A percentile compares a stretch with the other conserved stretches of the same genome.
These are phyloP conservation scores for Vanessa tameamea DNA, from an alignment of 1,140 invertebrate genomes.

Conservation along the genomic window DNA sequence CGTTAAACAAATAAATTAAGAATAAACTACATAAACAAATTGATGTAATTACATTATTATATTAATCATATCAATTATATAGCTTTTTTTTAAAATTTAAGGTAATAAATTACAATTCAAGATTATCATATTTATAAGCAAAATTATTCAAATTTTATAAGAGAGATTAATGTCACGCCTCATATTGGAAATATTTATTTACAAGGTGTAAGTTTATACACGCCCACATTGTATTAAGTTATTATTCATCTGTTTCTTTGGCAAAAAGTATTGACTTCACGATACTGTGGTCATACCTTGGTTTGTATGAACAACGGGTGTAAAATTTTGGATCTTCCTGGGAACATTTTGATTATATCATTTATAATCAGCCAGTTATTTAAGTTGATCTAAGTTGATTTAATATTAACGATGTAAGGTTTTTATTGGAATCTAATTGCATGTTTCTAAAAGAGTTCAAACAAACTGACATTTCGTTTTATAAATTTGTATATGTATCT, in stretches of 20 bases:
- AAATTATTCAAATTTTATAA: slow-evolving; percentile 39
- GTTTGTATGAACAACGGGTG: not conserved
- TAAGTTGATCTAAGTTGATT: no score
- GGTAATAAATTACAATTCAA: slow-evolving; percentile 29
- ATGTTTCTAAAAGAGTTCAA: no score
- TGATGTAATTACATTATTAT: slow-evolving; percentile 10
- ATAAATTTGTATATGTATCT: no score
- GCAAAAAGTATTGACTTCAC: slow-evolving; percentile 16
- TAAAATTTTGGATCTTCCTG: no score
- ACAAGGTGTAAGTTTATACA: slow-evolving; percentile 41
- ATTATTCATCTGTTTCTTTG: slow-evolving; percentile 38
- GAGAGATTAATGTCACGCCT: slow-evolving; percentile 41
- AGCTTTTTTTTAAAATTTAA: slow-evolving; percentile 11
- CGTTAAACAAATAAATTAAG: not conserved
- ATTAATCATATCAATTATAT: slow-evolving; percentile 27
- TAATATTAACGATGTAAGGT: no score
- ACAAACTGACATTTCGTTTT: no score
- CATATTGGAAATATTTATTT: slow-evolving; percentile 38
- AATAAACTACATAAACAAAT: not conserved
- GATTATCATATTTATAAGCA: slow-evolving; percentile 29
- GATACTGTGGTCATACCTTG: not conserved
- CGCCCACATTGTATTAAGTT: slow-evolving; percentile 42
- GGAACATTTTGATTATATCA: no score
- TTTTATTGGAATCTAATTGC: no score
- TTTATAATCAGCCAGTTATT: no score